Percentiles rank a stretch among this genome's conserved stretches.
phyloP scores from a whole-genome alignment of 1,140 invertebrate genomes.

The Ceratoteleas bidentatus region DNA sequence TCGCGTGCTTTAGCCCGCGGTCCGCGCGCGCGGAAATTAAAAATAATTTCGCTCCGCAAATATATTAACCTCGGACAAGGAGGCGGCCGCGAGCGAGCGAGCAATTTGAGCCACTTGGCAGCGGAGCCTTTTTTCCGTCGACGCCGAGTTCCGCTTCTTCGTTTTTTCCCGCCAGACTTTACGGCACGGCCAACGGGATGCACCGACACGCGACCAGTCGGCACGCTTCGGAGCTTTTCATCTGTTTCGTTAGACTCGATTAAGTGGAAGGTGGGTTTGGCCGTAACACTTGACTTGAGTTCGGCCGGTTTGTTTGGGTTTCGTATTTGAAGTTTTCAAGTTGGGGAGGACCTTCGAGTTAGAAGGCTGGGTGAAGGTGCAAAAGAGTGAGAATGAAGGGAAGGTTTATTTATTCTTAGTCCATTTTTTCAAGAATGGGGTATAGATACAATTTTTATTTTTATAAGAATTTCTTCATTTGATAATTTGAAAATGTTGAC shows the following conservation, averaged over 20 bases:
- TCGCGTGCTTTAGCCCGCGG: constrained; percentile 56
- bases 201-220: constrained; percentile 45
- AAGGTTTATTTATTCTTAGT: too few species aligned
- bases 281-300: constrained; percentile 8
- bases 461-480: too few species aligned
- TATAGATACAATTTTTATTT: too few species aligned
- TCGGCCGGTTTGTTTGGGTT: constrained; percentile 55
- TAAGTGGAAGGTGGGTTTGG: constrained; percentile 54
- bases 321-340: too few species aligned
- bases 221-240: constrained; percentile 23
- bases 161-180: constrained; percentile 58
- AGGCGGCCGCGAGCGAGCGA: constrained; percentile 18
- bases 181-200: constrained; percentile 4
- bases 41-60: constrained; percentile 69
- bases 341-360: too few species aligned
- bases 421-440: too few species aligned
- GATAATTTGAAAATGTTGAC: too few species aligned
- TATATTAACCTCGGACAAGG: constrained; percentile 67
- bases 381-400: too few species aligned
- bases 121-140: too few species aligned
- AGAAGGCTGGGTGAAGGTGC: too few species aligned
- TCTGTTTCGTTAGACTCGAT: constrained; percentile 60
- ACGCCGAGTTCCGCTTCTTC: constrained; percentile 31
- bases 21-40: constrained; percentile 64
- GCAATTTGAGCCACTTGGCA: constrained; percentile 44